These are phyloP conservation scores for Hemibagrus wyckioides DNA, from an alignment of 2,113 vertebrate genomes.

Conservation along the genomic window DNA sequence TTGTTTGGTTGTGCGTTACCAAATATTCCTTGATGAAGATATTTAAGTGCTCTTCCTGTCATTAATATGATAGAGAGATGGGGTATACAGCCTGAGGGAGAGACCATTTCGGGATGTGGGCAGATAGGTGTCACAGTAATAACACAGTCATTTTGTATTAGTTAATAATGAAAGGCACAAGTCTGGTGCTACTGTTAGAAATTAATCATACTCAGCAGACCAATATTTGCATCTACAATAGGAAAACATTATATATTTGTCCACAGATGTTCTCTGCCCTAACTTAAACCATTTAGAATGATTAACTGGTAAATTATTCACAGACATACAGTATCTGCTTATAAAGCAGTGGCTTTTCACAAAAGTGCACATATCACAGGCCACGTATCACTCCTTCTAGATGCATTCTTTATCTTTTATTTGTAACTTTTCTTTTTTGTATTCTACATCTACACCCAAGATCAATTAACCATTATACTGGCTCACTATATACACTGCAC, in stretches of 20 bases:
- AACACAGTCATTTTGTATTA: not conserved
- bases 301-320: not conserved
- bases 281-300: not conserved
- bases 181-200: not conserved
- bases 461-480: not conserved
- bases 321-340: not conserved
- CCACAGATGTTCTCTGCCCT: not conserved
- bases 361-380: not conserved
- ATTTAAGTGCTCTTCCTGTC: constrained; percentile 54
- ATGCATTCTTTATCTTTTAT: not conserved
- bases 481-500: not conserved
- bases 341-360: not conserved
- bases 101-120: constrained; percentile 15
- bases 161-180: constrained; percentile 43
- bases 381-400: not conserved
- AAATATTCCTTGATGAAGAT: constrained; percentile 50
- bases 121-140: constrained; percentile 20
- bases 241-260: not conserved
- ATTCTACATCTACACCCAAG: not conserved
- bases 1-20: constrained; percentile 40
- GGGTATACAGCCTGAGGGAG: constrained; percentile 21
- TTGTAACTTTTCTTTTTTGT: not conserved
- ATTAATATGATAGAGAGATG: constrained; percentile 59
- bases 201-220: constrained; percentile 20
- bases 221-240: not conserved